Evolutionary conservation across 2,113 vertebrate genomes (phyloP).

Genomic region (Cebus imitator): DNA sequence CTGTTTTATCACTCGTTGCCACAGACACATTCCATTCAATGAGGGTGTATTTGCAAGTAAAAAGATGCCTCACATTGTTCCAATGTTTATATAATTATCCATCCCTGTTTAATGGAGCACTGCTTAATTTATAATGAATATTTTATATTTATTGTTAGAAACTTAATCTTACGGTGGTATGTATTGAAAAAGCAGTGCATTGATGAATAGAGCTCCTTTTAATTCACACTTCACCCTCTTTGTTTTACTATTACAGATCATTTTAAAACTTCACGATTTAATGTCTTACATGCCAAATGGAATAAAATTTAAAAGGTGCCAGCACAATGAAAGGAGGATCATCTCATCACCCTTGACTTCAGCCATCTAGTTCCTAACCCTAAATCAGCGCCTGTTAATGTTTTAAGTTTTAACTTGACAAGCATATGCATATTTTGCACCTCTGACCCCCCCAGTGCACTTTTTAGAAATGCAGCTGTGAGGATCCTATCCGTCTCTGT

Average conservation of each 20-base stretch:
- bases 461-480: accelerated
- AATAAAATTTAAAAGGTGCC: not conserved
- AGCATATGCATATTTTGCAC: not conserved
- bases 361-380: not conserved
- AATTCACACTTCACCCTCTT: not conserved
- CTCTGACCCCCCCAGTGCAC: not conserved
- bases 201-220: not conserved
- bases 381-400: not conserved
- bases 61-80: not conserved
- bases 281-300: not conserved
- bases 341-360: accelerated
- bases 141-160: not conserved
- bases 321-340: not conserved
- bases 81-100: accelerated
- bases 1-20: not conserved
- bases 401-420: too few species aligned
- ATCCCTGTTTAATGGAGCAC: not conserved
- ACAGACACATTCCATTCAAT: not conserved
- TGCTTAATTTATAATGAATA: not conserved
- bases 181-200: not conserved
- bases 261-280: not conserved
- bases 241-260: not conserved
- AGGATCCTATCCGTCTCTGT: not conserved
- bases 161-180: not conserved
- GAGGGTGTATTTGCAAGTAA: not conserved